Percentiles rank a stretch among this genome's conserved stretches.
Conservation (phyloP, 2,113 vertebrate genomes). For the Vulpes vulpes region DNA sequence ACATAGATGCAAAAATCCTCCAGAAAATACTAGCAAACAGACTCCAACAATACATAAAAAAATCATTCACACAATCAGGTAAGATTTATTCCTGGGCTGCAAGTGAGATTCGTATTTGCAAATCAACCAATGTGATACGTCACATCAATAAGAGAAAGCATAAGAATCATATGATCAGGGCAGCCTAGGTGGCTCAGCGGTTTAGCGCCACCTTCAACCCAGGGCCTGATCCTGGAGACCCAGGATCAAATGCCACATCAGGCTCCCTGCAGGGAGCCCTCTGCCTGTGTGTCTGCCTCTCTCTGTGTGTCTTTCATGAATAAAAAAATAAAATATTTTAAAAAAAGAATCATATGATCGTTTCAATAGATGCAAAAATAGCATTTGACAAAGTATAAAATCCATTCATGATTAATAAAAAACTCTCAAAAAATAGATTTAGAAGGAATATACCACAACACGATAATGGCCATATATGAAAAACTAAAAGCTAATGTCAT, state of each 20-base stretch:
- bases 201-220: too few species aligned
- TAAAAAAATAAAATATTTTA: too few species aligned
- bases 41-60: not conserved
- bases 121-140: not conserved
- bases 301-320: too few species aligned
- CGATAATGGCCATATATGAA: not conserved
- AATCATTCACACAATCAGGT: not conserved
- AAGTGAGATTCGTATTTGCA: not conserved
- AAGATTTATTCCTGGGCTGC: not conserved
- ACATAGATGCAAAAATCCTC: not conserved
- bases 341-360: not conserved
- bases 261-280: too few species aligned
- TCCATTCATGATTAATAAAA: not conserved
- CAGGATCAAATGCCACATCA: too few species aligned
- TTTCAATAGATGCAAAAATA: not conserved
- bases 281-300: too few species aligned
- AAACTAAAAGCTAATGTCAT: not conserved
- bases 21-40: not conserved
- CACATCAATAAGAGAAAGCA: not conserved
- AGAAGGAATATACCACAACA: not conserved
- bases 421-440: not conserved
- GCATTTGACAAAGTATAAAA: not conserved
- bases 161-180: not conserved
- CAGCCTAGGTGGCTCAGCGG: too few species aligned
- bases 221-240: too few species aligned